Conservation (phyloP, 1,140 invertebrate genomes). For the Pomacea maculata region DNA sequence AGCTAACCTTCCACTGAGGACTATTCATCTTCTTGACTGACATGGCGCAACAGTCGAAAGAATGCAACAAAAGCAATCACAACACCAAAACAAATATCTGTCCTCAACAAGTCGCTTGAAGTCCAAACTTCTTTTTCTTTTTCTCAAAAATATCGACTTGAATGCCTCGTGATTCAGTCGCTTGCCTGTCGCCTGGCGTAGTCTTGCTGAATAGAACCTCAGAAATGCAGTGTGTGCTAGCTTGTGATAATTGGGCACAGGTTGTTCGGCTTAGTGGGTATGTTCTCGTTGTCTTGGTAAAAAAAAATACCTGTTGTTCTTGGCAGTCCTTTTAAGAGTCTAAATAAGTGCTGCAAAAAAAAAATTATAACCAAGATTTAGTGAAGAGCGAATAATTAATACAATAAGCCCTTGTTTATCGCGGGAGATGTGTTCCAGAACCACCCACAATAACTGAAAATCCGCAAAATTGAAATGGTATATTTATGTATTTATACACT, state of each 20-base stretch:
- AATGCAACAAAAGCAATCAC: slow-evolving; percentile 19
- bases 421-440: too few species aligned
- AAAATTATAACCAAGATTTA: neutral
- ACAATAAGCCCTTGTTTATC: neutral
- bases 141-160: too few species aligned
- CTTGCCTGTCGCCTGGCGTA: slow-evolving; percentile 15
- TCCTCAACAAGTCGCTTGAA: too few species aligned
- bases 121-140: too few species aligned
- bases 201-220: slow-evolving; percentile 69
- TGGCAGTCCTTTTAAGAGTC: too few species aligned
- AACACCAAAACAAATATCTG: neutral
- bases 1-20: slow-evolving; percentile 83
- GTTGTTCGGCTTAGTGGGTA: slow-evolving; percentile 2
- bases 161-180: neutral
- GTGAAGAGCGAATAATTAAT: neutral
- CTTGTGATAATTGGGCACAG: slow-evolving; percentile 39
- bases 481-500: too few species aligned
- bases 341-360: slow-evolving; percentile 16
- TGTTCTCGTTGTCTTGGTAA: too few species aligned
- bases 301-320: too few species aligned
- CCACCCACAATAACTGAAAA: too few species aligned
- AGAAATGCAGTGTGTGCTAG: slow-evolving; percentile 88
- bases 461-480: too few species aligned
- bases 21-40: slow-evolving; percentile 54
- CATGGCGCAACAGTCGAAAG: slow-evolving; percentile 30